A percentile compares a stretch with the other conserved stretches of the same genome.
Conservation (phyloP, 2,888 invertebrate species). For the Thecocarcelia acutangulata region DNA sequence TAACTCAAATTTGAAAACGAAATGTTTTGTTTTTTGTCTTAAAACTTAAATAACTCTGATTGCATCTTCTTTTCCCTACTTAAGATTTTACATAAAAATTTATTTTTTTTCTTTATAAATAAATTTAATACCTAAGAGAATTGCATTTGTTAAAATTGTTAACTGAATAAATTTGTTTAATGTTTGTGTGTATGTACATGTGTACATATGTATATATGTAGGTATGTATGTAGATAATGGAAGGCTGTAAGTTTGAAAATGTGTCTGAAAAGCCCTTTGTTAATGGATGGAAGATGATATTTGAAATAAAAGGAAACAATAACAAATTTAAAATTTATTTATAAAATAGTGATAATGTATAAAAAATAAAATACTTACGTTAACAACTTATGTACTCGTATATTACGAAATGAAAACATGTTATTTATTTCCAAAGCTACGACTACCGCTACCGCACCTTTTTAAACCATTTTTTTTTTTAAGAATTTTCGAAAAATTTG, state of each 20-base stretch:
- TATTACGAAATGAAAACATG: no score
- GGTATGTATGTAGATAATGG: slow-evolving; percentile 53
- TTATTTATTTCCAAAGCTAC: no score
- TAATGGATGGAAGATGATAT: slow-evolving; percentile 65
- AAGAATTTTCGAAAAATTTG: no score
- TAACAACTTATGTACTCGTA: no score
- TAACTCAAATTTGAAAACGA: no score
- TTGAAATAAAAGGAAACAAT: neutral
- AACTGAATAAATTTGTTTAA: slow-evolving; percentile 26
- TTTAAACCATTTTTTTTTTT: no score
- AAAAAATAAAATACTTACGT: no score
- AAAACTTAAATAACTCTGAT: slow-evolving; percentile 58
- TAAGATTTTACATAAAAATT: slow-evolving; percentile 23
- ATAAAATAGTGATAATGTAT: neutral
- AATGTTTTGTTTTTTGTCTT: neutral
- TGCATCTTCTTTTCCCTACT: slow-evolving; percentile 37
- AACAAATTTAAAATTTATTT: neutral
- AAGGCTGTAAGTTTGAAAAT: slow-evolving; percentile 63
- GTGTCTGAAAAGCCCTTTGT: slow-evolving; percentile 56
- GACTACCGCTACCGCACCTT: no score
- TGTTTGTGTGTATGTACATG: slow-evolving; percentile 41
- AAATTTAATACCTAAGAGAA: slow-evolving; percentile 28
- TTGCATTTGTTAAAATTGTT: neutral
- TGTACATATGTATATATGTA: slow-evolving; percentile 45
- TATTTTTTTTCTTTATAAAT: slow-evolving; percentile 24